Conservation (phyloP, 2,888 invertebrate genomes). For the Tigriopus californicus region DNA sequence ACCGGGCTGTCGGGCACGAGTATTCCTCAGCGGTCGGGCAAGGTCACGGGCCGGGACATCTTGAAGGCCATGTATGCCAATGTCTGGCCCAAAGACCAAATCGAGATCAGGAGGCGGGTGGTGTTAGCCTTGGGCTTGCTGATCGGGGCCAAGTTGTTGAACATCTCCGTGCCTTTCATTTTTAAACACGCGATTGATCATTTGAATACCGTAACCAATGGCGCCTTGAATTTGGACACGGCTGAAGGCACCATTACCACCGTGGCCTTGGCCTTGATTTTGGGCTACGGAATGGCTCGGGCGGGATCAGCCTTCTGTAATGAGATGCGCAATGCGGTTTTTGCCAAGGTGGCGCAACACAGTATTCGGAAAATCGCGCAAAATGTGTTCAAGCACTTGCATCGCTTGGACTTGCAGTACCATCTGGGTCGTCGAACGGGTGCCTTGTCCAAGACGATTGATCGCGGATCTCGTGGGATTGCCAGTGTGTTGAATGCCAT, state of each 20-base stretch:
- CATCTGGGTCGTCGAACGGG: slow-evolving; percentile 90
- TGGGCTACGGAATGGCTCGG: slow-evolving; percentile 85
- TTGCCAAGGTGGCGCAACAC: slow-evolving; percentile 90
- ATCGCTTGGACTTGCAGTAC: slow-evolving; percentile 79
- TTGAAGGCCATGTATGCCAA: slow-evolving; percentile 68
- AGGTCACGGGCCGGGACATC: slow-evolving; percentile 52
- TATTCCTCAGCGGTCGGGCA: slow-evolving; percentile 18
- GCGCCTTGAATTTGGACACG: slow-evolving; percentile 25
- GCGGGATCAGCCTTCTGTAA: slow-evolving; percentile 79
- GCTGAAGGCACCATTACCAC: slow-evolving; percentile 44
- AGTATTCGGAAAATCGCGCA: slow-evolving; percentile 83
- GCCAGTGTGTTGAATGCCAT: slow-evolving; percentile 90
- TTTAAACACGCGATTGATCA: slow-evolving; percentile 85
- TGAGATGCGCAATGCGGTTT: slow-evolving; percentile 91
- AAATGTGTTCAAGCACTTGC: slow-evolving; percentile 88
- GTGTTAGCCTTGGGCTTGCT: slow-evolving; percentile 58
- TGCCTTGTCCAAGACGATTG: slow-evolving; percentile 76
- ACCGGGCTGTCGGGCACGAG: slow-evolving; percentile 36
- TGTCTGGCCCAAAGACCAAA: slow-evolving; percentile 87
- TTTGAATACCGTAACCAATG: slow-evolving; percentile 39
- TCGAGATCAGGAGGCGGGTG: slow-evolving; percentile 53
- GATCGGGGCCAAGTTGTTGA: slow-evolving; percentile 64
- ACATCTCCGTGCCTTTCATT: slow-evolving; percentile 81
- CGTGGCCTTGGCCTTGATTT: slow-evolving; percentile 52
- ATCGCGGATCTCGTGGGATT: slow-evolving; percentile 81